Evolutionary conservation across 2,888 invertebrate genomes (phyloP).

Genomic region (Chrysolina haemoptera): DNA sequence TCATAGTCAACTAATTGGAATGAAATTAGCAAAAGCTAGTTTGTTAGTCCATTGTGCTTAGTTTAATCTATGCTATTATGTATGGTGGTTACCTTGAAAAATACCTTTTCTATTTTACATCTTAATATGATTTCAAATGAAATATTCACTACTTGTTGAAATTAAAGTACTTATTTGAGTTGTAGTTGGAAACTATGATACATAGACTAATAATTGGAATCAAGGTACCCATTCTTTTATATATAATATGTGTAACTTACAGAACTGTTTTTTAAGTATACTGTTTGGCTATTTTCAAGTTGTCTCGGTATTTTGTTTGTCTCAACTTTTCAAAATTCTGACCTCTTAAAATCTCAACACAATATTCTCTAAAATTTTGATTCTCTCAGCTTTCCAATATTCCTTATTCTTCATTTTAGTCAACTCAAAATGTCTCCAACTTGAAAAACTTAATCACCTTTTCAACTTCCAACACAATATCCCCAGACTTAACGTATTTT

Average conservation of each 20-base stretch:
- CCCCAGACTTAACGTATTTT: too few species aligned
- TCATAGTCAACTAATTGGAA: not conserved
- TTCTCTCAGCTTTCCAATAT: too few species aligned
- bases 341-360: too few species aligned
- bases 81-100: conserved; percentile 5
- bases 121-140: not conserved
- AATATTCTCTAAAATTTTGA: too few species aligned
- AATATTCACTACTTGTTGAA: not conserved
- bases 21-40: not conserved
- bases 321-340: not conserved
- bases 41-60: conserved; percentile 1
- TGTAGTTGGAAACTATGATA: too few species aligned
- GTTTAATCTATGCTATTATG: conserved; percentile 1
- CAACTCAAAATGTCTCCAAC: too few species aligned
- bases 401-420: too few species aligned
- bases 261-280: not conserved
- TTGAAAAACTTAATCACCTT: too few species aligned
- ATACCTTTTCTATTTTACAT: not conserved
- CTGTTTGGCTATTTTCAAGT: not conserved
- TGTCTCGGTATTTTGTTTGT: not conserved
- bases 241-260: not conserved
- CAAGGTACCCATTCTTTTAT: conserved; percentile 1
- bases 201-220: not conserved
- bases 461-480: too few species aligned
- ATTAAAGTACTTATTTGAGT: not conserved